These are phyloP conservation scores for Ochotona princeps DNA, from an alignment of 2,113 vertebrate genomes.

Conservation along the genomic window DNA sequence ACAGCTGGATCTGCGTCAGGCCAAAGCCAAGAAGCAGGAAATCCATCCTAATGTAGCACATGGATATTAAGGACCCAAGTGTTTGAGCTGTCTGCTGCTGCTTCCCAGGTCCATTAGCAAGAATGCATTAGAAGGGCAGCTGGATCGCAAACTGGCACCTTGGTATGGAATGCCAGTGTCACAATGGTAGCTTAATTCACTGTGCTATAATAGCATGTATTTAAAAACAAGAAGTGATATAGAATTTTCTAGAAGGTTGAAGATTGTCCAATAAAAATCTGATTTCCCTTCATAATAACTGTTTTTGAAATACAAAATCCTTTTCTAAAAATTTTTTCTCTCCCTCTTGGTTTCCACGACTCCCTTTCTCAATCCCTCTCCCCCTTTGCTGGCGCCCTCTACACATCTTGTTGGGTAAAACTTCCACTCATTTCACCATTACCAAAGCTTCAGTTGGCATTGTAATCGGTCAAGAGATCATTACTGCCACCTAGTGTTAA, in stretches of 20 bases:
- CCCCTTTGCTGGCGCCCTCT: background rate
- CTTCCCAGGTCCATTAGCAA: no score
- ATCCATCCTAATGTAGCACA: no score
- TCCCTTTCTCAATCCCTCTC: background rate
- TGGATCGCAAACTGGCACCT: no score
- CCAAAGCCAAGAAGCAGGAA: no score
- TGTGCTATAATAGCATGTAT: background rate
- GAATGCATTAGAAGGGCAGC: no score
- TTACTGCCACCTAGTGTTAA: conserved; percentile 72
- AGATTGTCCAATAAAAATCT: background rate
- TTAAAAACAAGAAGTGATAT: background rate
- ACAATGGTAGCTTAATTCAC: no score
- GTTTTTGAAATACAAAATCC: conserved; percentile 29
- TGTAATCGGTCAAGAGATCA: background rate
- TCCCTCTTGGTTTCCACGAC: background rate
- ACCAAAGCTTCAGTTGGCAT: background rate
- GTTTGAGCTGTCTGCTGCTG: no score
- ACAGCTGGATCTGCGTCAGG: no score
- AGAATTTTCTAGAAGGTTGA: background rate
- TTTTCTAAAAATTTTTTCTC: background rate
- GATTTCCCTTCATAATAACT: background rate
- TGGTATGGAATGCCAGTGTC: no score
- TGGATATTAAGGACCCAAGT: no score
- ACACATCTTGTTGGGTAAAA: background rate
- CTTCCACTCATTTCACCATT: background rate